Conservation (phyloP, 2,888 invertebrate genomes). For the Uloborus plumipes region DNA sequence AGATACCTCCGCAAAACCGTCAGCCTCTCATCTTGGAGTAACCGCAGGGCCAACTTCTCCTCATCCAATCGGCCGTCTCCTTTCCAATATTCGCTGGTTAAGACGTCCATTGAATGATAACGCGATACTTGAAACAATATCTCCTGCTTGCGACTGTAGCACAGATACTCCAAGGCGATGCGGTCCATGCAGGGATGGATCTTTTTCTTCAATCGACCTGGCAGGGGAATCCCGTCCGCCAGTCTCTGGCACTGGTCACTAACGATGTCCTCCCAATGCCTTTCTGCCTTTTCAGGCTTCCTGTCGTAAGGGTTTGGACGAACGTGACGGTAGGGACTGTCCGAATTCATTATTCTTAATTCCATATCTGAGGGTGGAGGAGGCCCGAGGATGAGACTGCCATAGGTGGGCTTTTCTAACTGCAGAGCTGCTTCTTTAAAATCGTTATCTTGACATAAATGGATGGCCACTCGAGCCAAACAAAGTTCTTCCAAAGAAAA, state of each 20-base stretch:
- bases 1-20: background rate
- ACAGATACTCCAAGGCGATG: background rate
- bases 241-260: background rate
- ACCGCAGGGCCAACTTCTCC: background rate
- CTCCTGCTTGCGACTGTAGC: background rate
- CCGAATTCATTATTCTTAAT: no score
- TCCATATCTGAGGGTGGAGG: no score
- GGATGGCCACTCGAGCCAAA: no score
- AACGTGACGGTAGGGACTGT: no score
- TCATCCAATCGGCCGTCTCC: background rate
- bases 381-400: no score
- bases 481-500: no score
- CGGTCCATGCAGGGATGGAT: background rate
- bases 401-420: no score
- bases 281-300: no score
- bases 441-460: no score
- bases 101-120: background rate
- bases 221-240: background rate
- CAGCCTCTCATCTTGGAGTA: background rate
- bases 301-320: no score
- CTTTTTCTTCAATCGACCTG: background rate
- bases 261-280: background rate
- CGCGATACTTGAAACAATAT: background rate
- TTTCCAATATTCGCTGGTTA: background rate
- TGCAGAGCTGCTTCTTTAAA: no score